Percentiles rank a stretch among this genome's conserved stretches.
Evolutionary conservation across 2,888 invertebrate species (phyloP).

Genomic region (Himalopsyche anomala): DNA sequence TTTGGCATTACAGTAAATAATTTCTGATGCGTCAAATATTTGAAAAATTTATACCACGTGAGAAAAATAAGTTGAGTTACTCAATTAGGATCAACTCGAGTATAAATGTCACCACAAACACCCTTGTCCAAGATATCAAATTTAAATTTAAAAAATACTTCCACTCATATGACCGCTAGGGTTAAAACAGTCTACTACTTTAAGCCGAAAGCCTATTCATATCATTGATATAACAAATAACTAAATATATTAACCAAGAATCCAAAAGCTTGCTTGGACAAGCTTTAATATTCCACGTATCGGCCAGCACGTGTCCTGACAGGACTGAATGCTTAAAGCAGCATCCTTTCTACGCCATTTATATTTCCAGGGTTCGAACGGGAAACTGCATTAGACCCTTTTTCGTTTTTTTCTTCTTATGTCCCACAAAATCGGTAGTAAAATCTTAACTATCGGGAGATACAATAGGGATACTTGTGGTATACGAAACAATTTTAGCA

Average conservation of each 20-base stretch:
- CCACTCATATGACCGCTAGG: no score
- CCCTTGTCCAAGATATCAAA: no score
- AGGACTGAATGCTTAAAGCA: not conserved
- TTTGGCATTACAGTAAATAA: no score
- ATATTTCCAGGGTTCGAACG: constrained; percentile 14
- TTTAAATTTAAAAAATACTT: no score
- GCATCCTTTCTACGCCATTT: not conserved
- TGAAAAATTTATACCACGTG: no score
- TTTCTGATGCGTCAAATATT: no score
- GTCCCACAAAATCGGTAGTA: not conserved
- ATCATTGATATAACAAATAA: no score
- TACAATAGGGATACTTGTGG: not conserved
- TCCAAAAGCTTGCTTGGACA: not conserved
- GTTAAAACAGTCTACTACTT: no score
- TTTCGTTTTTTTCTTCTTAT: not conserved
- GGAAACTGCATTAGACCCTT: constrained; percentile 22
- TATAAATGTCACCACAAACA: no score
- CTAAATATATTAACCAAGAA: not conserved
- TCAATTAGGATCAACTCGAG: no score
- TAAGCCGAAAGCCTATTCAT: no score
- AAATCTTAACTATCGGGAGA: not conserved
- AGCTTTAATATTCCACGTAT: not conserved
- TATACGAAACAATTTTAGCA: not conserved
- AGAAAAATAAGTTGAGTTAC: no score
- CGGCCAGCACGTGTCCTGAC: not conserved